phyloP scores from a whole-genome alignment of 2,113 vertebrate genomes.

The Ranitomeya imitator region DNA sequence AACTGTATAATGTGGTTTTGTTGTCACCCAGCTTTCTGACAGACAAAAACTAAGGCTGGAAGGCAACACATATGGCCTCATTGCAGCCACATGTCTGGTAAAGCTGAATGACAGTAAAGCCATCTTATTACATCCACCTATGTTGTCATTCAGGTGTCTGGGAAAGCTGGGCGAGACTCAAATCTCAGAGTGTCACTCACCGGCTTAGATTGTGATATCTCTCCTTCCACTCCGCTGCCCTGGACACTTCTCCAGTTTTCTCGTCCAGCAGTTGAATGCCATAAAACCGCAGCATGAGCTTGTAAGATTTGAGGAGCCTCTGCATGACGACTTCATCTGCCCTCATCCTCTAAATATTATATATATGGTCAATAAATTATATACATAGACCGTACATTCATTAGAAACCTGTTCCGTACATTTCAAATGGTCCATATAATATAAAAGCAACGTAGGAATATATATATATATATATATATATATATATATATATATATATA shows the following conservation, averaged over 20 bases:
- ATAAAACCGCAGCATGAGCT: conserved; percentile 94
- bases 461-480: too few species aligned
- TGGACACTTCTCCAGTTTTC: conserved; percentile 79
- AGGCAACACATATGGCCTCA: too few species aligned
- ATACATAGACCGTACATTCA: not conserved
- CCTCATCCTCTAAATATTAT: conserved; percentile 75
- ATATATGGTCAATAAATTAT: not conserved
- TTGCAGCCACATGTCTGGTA: not conserved
- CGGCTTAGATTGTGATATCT: conserved; percentile 88
- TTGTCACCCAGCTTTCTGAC: too few species aligned
- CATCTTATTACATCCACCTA: not conserved
- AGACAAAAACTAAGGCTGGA: too few species aligned
- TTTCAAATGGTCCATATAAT: not conserved
- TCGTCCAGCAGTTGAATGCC: conserved; percentile 79
- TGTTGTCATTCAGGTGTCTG: not conserved
- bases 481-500: too few species aligned
- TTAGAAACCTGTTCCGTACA: not conserved
- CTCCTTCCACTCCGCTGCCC: conserved; percentile 82
- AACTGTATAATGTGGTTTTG: too few species aligned
- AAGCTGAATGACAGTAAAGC: not conserved
- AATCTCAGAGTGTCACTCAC: conserved; percentile 68
- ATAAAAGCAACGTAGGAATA: not conserved
- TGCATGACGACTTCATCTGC: conserved; percentile 76
- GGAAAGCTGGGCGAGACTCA: not conserved
- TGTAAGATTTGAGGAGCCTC: conserved; percentile 84